Evolutionary conservation across 2,113 vertebrate species (phyloP).

Genomic region (Channa maculata): DNA sequence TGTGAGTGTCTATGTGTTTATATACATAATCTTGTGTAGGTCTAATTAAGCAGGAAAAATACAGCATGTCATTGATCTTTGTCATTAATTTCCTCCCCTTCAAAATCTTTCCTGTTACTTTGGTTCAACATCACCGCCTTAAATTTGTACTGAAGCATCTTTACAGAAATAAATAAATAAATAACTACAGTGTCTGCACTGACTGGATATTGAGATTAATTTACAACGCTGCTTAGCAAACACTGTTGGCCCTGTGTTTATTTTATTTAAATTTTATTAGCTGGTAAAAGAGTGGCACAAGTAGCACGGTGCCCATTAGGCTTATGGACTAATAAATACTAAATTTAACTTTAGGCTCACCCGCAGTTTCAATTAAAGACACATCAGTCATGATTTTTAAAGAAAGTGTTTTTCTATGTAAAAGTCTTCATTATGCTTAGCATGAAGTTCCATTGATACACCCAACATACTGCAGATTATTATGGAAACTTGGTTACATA

Average conservation of each 20-base stretch:
- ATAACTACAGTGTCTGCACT: conserved; percentile 28
- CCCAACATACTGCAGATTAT: neutral
- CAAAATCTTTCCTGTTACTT: conserved; percentile 13
- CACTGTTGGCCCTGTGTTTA: conserved; percentile 16
- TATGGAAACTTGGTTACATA: conserved; percentile 6
- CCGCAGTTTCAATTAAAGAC: neutral
- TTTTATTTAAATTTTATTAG: conserved; percentile 32
- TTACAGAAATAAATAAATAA: conserved; percentile 25
- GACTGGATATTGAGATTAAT: conserved; percentile 41
- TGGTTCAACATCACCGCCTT: conserved; percentile 25
- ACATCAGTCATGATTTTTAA: neutral
- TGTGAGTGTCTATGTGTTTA: conserved; percentile 1
- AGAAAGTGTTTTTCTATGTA: no score
- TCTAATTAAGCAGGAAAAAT: conserved; percentile 34
- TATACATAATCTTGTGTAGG: neutral
- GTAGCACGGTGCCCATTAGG: conserved; percentile 2
- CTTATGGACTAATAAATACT: conserved; percentile 1
- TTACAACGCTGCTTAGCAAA: conserved; percentile 33
- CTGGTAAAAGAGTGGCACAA: conserved; percentile 24
- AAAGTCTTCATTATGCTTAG: no score
- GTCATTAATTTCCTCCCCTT: neutral
- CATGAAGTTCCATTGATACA: neutral
- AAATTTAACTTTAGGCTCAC: neutral
- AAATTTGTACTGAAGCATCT: conserved; percentile 28
- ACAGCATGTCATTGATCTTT: conserved; percentile 20